Conservation (phyloP, 2,888 invertebrate genomes). For the Gastrophysa polygoni region DNA sequence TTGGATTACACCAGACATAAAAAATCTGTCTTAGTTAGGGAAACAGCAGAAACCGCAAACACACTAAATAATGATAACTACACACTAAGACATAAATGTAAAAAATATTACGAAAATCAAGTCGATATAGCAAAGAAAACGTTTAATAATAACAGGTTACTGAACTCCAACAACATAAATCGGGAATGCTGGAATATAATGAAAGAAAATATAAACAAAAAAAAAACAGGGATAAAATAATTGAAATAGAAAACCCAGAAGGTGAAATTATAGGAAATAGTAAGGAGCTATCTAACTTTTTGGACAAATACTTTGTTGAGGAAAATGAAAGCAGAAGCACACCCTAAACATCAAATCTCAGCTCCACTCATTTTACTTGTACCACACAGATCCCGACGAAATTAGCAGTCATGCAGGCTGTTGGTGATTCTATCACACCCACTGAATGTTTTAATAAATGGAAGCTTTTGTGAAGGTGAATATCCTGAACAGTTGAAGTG, state of each 20-base stretch:
- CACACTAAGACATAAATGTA: slow-evolving; percentile 3
- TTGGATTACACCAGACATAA: not conserved
- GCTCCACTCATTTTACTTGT: slow-evolving; percentile 7
- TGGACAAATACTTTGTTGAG: not conserved
- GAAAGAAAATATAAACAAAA: not conserved
- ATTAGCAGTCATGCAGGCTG: not conserved
- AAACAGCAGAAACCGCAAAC: slow-evolving; percentile 1
- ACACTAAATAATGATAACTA: not conserved
- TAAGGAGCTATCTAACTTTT: not conserved
- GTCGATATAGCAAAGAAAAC: not conserved
- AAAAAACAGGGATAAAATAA: not conserved
- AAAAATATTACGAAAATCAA: not conserved
- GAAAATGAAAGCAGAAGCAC: not conserved
- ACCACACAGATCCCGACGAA: not conserved
- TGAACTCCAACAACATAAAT: slow-evolving; percentile 1
- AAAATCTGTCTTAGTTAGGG: not conserved
- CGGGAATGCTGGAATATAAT: not conserved
- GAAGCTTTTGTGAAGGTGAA: not conserved
- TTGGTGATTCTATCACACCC: not conserved
- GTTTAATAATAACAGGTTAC: not conserved
- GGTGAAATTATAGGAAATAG: not conserved
- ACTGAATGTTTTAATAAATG: not conserved
- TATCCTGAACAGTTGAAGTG: no score
- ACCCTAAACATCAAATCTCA: not conserved
- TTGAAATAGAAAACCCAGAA: not conserved